Conservation (phyloP, 2,888 invertebrate species). For the Exephanes ischioxanthus region DNA sequence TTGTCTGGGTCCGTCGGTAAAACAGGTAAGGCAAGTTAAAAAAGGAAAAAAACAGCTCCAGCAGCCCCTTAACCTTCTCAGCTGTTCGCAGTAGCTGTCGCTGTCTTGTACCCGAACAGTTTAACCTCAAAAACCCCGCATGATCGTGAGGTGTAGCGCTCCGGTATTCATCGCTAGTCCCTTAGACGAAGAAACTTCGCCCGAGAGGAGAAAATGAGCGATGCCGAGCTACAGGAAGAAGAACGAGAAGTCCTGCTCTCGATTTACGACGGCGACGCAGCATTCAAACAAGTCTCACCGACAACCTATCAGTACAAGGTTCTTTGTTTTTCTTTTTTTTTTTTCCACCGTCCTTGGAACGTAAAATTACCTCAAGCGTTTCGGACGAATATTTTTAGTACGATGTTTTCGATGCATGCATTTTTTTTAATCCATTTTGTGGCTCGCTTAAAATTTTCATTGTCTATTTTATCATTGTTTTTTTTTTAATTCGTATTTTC, state of each 20-base stretch:
- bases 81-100: not conserved
- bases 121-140: too few relatives aligned
- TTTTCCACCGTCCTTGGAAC: slow-evolving; percentile 24
- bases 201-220: slow-evolving; percentile 85
- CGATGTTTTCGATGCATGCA: too few relatives aligned
- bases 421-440: too few relatives aligned
- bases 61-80: not conserved
- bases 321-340: slow-evolving; percentile 67
- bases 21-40: too few relatives aligned
- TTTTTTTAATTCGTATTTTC: not conserved
- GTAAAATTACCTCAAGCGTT: not conserved
- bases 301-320: slow-evolving; percentile 97
- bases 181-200: slow-evolving; percentile 31
- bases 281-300: slow-evolving; percentile 92
- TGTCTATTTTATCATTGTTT: too few relatives aligned
- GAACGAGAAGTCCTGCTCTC: slow-evolving; percentile 96
- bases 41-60: too few relatives aligned
- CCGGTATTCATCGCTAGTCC: slow-evolving; percentile 37
- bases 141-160: slow-evolving; percentile 31
- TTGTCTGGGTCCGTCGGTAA: too few relatives aligned
- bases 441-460: too few relatives aligned
- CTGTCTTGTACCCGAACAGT: not conserved
- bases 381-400: not conserved
- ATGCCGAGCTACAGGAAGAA: slow-evolving; percentile 91
- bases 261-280: slow-evolving; percentile 97